A percentile compares a stretch with the other conserved stretches of the same genome.
Conservation (phyloP, 2,797 vertebrate species). For the Champsocephalus gunnari region DNA sequence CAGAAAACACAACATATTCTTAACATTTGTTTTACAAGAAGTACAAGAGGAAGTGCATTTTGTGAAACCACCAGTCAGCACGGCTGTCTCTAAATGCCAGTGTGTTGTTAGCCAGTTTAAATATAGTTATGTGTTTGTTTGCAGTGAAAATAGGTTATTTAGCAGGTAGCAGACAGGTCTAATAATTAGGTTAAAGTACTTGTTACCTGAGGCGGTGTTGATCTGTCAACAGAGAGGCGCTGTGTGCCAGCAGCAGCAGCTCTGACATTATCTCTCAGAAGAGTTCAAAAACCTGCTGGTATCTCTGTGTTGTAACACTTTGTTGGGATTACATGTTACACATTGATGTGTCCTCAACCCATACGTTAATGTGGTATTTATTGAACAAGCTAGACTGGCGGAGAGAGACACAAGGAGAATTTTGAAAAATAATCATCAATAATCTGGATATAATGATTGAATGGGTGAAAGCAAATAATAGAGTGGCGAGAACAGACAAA, state of each 20-base stretch:
- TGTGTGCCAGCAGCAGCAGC: conserved; percentile 27
- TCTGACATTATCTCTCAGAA: conserved; percentile 23
- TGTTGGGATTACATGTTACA: conserved; percentile 16
- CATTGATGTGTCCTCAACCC: background rate
- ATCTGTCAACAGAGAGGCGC: conserved; percentile 47
- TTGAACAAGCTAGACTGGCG: conserved; percentile 17
- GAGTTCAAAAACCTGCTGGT: conserved; percentile 13
- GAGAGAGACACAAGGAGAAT: background rate
- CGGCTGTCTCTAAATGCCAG: conserved; percentile 30
- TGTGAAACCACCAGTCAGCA: background rate
- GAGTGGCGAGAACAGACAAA: too few species aligned
- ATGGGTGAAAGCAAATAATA: too few species aligned
- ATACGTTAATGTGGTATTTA: conserved; percentile 10
- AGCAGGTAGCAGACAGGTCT: conserved; percentile 29
- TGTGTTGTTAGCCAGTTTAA: conserved; percentile 10
- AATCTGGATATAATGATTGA: too few species aligned
- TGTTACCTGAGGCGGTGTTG: conserved; percentile 62
- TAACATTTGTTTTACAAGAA: conserved; percentile 31
- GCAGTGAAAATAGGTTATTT: conserved; percentile 36
- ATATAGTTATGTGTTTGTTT: conserved; percentile 6
- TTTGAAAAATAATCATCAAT: too few species aligned
- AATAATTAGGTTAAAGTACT: conserved; percentile 34
- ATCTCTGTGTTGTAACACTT: conserved; percentile 5
- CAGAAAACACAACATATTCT: background rate
- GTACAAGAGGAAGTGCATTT: conserved; percentile 67